phyloP scores from a whole-genome alignment of 37 sponge, comb jelly and placozoan genomes.

The Dysidea cf. avara region DNA sequence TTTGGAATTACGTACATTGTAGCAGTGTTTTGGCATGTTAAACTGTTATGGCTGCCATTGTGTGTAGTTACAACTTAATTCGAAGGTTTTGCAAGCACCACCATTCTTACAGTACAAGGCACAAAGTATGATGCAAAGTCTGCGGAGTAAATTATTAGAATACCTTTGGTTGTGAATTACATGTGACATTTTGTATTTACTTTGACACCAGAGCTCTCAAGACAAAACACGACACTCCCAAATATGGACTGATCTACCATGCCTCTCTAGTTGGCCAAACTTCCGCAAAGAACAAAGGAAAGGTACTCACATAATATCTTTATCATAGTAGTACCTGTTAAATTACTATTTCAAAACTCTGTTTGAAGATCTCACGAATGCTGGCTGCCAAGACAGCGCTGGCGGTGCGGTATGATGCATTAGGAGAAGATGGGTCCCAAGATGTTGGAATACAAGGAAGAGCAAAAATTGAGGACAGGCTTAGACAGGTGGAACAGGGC shows the following conservation, averaged over 20 bases:
- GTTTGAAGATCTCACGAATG: conserved; percentile 80
- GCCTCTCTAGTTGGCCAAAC: conserved; percentile 95
- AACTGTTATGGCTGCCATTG: no score
- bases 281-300: conserved; percentile 90
- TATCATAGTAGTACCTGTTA: neutral
- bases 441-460: conserved; percentile 65
- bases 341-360: neutral
- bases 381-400: conserved; percentile 96
- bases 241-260: conserved; percentile 97
- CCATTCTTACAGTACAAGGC: no score
- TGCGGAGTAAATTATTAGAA: no score
- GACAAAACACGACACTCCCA: conserved; percentile 97
- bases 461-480: conserved; percentile 75
- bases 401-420: conserved; percentile 87
- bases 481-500: conserved; percentile 75
- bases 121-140: no score
- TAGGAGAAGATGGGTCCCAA: conserved; percentile 82
- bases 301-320: conserved; percentile 36
- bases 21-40: no score
- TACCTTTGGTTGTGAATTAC: no score
- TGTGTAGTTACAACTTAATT: no score
- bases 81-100: no score
- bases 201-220: conserved; percentile 73
- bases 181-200: no score
- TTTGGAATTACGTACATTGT: no score